Conservation (phyloP, 2,797 vertebrate species). For the Cheracebus regulus region DNA sequence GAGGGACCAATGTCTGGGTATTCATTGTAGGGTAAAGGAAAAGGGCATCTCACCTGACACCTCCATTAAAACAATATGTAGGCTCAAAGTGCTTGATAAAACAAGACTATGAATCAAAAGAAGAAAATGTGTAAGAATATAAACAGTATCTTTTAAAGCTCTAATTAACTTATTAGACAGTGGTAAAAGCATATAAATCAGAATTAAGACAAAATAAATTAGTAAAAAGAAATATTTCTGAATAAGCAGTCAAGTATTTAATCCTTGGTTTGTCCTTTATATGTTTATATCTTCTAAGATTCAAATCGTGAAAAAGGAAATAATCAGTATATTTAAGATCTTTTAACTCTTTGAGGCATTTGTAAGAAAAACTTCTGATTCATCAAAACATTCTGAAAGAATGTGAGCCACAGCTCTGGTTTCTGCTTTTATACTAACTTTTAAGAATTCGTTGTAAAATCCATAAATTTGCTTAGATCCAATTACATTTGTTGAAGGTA, state of each 20-base stretch:
- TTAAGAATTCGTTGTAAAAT: constrained; percentile 63
- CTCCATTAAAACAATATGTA: background rate
- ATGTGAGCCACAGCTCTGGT: background rate
- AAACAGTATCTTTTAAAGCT: background rate
- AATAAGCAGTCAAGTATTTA: background rate
- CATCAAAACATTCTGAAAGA: background rate
- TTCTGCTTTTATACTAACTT: constrained; percentile 41
- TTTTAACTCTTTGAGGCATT: background rate
- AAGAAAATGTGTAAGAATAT: background rate
- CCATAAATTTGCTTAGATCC: constrained; percentile 45
- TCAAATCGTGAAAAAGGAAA: background rate
- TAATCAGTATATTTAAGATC: background rate
- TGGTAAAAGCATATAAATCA: background rate
- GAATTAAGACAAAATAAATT: background rate
- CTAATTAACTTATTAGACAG: background rate
- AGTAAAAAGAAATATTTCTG: background rate
- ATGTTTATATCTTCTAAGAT: background rate
- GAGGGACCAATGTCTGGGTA: background rate
- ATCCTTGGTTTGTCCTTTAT: background rate
- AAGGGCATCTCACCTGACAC: background rate
- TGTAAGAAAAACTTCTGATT: background rate
- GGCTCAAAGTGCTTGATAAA: background rate
- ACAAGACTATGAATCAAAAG: background rate
- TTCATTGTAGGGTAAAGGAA: background rate
- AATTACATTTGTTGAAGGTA: constrained; percentile 54